phyloP scores from a whole-genome alignment of 2,797 vertebrate genomes.

The Urocyon cinereoargenteus region DNA sequence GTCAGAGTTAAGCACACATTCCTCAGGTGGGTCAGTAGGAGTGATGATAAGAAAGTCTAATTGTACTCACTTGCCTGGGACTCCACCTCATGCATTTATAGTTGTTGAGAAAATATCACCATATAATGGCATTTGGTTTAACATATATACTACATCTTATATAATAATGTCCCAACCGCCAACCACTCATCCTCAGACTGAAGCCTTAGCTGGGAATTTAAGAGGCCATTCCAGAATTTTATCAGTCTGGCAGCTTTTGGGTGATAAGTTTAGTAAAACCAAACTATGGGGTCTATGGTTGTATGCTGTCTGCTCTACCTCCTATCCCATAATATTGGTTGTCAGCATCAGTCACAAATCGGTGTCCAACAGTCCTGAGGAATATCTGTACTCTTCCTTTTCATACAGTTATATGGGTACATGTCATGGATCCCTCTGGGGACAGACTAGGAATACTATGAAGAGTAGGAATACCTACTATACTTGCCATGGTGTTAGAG shows the following conservation, averaged over 20 bases:
- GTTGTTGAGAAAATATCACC: background rate
- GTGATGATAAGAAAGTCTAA: background rate
- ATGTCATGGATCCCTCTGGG: background rate
- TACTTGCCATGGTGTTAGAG: background rate
- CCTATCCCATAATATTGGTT: background rate
- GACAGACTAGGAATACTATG: background rate
- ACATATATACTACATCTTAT: background rate
- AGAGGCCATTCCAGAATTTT: background rate
- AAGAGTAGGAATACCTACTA: background rate
- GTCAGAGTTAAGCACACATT: background rate
- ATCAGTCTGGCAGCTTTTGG: background rate
- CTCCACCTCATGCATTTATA: background rate
- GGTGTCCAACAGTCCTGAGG: background rate
- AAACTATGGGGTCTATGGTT: too few species aligned
- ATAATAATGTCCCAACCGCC: background rate
- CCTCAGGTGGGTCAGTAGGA: background rate
- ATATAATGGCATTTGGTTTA: background rate
- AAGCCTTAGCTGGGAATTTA: background rate
- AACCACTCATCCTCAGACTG: background rate
- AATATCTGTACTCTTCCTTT: background rate
- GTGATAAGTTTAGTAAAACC: background rate
- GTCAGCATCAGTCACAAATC: background rate
- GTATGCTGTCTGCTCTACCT: background rate
- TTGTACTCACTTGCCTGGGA: background rate
- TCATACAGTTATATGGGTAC: too few species aligned